Base-by-base conservation (phyloP, 2,113 vertebrate species). In the Harpagus bidentatus region DNA sequence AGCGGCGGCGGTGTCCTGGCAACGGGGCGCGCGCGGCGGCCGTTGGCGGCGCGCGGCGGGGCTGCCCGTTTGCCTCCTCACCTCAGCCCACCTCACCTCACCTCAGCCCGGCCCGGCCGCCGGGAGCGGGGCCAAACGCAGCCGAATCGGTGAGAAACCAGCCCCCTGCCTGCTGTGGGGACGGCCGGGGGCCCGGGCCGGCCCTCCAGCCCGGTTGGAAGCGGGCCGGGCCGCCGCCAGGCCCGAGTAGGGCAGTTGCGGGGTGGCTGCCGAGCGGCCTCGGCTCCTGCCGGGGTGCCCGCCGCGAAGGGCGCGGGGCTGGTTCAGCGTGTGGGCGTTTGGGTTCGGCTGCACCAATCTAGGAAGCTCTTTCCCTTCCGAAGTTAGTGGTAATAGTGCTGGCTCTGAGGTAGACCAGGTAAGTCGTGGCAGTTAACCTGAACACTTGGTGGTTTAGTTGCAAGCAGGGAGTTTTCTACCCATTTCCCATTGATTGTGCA, bases 321-420 rank as follows among this genome's bases (percentile, higher is more conserved):
- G 38, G 52, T 26, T 22, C 34, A 2, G 16, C 47, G 2, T 2
- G 40, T 2, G 40, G 53, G 16, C 20, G 5, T 34, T 21, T 50
- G 55, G 17, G 61, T 16, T 40, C 18, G 28, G 36, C 70, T 9
- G 9, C 21, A 2, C 29, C 5, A 1, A 3, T 2, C 29, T 16
- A 9, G 43, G 34, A 21, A 34, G 25, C 13, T 36, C 6, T 8
- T 22, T 43, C 16, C 21, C 9, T 29, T 26, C 25, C 14, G 14
- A 1, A 32, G 0, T 31, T 18, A 19, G 16, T 16, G 48, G 7
- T 4, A 14, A 3, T 14, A 55, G 23, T 3, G 31, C 7, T 58
- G 19, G 9, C 17, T 59, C 10, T 29, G 10, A 14, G 53, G 28
- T 45, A 52, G 67, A 11, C 4, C 26, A 8, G 38, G 58, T 85